A percentile compares a stretch with the other conserved stretches of the same genome.
These are phyloP conservation scores for Papilio polyxenes DNA, from an alignment of 1,140 invertebrate species.

Conservation along the genomic window DNA sequence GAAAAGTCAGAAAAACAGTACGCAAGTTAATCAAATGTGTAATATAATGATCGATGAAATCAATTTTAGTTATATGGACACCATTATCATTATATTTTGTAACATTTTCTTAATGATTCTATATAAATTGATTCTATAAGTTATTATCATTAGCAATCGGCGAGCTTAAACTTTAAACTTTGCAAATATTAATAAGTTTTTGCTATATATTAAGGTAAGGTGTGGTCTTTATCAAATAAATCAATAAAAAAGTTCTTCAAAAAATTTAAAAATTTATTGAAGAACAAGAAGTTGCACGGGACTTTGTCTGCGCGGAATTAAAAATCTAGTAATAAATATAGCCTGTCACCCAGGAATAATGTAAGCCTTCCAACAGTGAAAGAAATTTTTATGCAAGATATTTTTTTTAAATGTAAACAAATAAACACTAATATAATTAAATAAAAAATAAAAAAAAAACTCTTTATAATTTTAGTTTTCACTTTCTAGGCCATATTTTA, in stretches of 20 bases:
- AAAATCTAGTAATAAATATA: too few species aligned
- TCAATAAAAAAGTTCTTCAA: too few species aligned
- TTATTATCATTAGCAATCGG: slow-evolving; percentile 14
- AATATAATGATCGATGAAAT: background rate
- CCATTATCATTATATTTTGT: slow-evolving; percentile 7
- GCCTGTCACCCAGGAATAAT: too few species aligned
- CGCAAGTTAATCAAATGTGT: background rate
- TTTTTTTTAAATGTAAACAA: too few species aligned
- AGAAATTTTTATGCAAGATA: too few species aligned
- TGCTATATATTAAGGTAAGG: background rate
- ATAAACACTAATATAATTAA: too few species aligned
- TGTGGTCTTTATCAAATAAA: background rate
- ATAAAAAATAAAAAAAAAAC: too few species aligned
- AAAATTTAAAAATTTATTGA: background rate
- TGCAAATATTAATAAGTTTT: slow-evolving; percentile 1
- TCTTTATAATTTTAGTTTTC: too few species aligned
- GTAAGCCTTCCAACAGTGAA: too few species aligned
- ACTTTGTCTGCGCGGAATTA: background rate
- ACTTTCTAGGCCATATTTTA: too few species aligned
- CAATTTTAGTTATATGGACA: background rate
- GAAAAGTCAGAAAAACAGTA: background rate
- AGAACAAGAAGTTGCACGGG: background rate
- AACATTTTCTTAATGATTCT: slow-evolving; percentile 13
- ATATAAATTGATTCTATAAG: slow-evolving; percentile 12
- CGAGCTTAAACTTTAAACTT: background rate